Percentiles rank a stretch among this genome's conserved stretches.
phyloP scores from a whole-genome alignment of 2,888 invertebrate species.

The Zeuzera pyrina region DNA sequence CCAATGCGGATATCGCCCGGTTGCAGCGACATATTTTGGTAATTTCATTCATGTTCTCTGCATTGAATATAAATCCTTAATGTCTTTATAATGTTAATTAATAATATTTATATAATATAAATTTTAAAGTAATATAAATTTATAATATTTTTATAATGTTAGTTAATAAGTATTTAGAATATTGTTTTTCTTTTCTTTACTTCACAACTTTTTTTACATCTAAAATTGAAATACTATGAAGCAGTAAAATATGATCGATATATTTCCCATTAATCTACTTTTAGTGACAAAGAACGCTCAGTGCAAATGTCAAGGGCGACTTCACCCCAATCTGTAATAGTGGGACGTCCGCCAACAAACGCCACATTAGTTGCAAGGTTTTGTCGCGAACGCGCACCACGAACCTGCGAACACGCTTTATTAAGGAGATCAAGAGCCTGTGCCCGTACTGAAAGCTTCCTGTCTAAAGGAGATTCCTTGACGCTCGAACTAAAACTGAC shows the following conservation, averaged over 20 bases:
- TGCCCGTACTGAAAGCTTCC: conserved; percentile 84
- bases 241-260: too few relatives aligned
- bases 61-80: too few relatives aligned
- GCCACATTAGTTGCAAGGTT: conserved; percentile 86
- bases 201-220: too few relatives aligned
- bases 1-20: conserved; percentile 82
- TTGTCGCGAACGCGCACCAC: conserved; percentile 86
- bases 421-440: conserved; percentile 81
- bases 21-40: conserved; percentile 89
- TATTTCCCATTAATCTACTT: conserved; percentile 17
- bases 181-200: too few relatives aligned
- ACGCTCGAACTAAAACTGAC: conserved; percentile 85
- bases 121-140: too few relatives aligned
- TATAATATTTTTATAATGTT: too few relatives aligned
- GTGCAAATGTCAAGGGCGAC: conserved; percentile 65
- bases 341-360: conserved; percentile 76
- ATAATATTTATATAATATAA: too few relatives aligned
- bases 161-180: too few relatives aligned
- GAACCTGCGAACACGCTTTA: conserved; percentile 87
- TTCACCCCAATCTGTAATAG: conserved; percentile 60
- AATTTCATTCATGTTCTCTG: conserved; percentile 46
- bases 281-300: conserved; percentile 62
- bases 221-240: too few relatives aligned
- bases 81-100: too few relatives aligned
- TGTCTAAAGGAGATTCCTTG: conserved; percentile 85